Evolutionary conservation across 2,113 vertebrate species (phyloP).

Genomic region (Arenaria interpres): DNA sequence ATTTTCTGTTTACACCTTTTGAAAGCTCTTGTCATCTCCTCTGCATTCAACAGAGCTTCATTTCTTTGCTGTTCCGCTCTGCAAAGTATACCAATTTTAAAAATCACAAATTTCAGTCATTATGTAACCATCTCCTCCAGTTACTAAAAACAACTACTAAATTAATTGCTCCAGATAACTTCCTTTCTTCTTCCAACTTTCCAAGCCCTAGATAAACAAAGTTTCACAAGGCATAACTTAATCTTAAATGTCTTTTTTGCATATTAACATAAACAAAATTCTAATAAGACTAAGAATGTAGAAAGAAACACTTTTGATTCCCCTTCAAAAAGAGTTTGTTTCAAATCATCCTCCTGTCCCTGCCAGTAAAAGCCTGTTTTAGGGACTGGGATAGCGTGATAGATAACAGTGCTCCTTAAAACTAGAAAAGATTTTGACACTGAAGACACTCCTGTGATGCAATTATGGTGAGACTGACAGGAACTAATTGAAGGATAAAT

Average conservation of each 20-base stretch:
- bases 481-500: neutral
- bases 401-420: neutral
- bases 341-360: neutral
- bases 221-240: neutral
- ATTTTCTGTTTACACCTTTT: constrained; percentile 85
- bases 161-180: neutral
- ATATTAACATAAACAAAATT: neutral
- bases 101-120: neutral
- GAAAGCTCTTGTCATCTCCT: constrained; percentile 86
- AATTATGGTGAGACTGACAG: neutral
- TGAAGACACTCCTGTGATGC: neutral
- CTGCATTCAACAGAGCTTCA: constrained; percentile 86
- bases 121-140: neutral
- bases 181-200: neutral
- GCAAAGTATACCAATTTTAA: constrained; percentile 34
- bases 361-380: neutral
- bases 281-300: neutral
- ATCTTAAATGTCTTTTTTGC: neutral
- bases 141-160: neutral
- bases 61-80: constrained; percentile 93
- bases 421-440: neutral
- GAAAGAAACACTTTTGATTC: neutral
- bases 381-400: neutral
- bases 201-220: neutral
- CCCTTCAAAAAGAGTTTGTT: neutral